phyloP scores from a whole-genome alignment of 1,140 invertebrate genomes.

The Euborellia annulipes region DNA sequence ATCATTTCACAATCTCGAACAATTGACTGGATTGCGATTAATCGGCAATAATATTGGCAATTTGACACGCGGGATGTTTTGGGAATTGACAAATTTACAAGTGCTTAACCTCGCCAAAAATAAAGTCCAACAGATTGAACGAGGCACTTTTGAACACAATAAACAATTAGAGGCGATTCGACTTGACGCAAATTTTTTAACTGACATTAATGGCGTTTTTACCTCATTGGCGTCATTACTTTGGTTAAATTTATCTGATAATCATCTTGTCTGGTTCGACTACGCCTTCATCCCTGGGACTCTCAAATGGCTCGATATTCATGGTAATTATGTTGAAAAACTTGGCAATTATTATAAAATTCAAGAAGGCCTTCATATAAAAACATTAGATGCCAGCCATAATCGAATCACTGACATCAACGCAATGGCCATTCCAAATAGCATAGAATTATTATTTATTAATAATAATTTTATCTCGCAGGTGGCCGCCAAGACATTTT shows the following conservation, averaged over 20 bases:
- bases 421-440: conserved; percentile 70
- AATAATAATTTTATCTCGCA: conserved; percentile 74
- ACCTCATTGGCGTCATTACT: conserved; percentile 59
- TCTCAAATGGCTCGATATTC: conserved; percentile 79
- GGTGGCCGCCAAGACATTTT: conserved; percentile 69
- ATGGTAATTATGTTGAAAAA: conserved; percentile 71
- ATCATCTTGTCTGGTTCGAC: conserved; percentile 81
- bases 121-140: conserved; percentile 66
- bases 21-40: conserved; percentile 64
- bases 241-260: conserved; percentile 79
- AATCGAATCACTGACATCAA: conserved; percentile 67
- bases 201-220: conserved; percentile 75
- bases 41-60: conserved; percentile 79
- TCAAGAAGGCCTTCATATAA: conserved; percentile 52
- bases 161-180: conserved; percentile 64
- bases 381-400: conserved; percentile 72
- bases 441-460: conserved; percentile 71
- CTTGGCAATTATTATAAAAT: conserved; percentile 74
- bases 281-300: conserved; percentile 75
- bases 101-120: conserved; percentile 76
- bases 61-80: conserved; percentile 67
- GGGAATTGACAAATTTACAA: conserved; percentile 63
- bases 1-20: conserved; percentile 65
- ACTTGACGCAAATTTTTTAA: conserved; percentile 69
- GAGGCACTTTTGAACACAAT: conserved; percentile 66